Conservation (phyloP, 2,888 invertebrate species). For the Pilophorus perplexus region DNA sequence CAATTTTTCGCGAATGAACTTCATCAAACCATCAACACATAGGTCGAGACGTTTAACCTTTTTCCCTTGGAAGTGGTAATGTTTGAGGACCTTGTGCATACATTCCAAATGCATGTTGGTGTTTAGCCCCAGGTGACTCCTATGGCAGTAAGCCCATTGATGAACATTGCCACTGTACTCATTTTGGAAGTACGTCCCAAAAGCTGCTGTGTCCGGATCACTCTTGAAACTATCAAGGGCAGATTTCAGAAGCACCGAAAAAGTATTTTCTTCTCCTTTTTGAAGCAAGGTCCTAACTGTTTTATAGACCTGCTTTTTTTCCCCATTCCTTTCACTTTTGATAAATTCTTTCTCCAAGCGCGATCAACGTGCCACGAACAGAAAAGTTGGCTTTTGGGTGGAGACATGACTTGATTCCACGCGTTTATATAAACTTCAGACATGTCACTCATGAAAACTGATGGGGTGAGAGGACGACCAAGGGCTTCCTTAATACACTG, state of each 20-base stretch:
- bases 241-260: too few species aligned
- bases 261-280: too few species aligned
- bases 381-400: constrained; percentile 39
- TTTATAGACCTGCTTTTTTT: too few species aligned
- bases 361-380: constrained; percentile 49
- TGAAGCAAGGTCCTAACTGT: too few species aligned
- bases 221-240: neutral
- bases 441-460: constrained; percentile 49
- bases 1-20: constrained; percentile 2
- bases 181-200: constrained; percentile 42
- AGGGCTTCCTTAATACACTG: neutral
- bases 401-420: constrained; percentile 47
- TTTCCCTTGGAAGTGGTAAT: constrained; percentile 43
- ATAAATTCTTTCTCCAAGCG: constrained; percentile 46
- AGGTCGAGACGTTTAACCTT: constrained; percentile 45
- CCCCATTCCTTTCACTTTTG: constrained; percentile 37
- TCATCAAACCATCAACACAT: constrained; percentile 42
- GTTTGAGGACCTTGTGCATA: constrained; percentile 47
- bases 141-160: constrained; percentile 45
- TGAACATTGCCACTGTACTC: neutral
- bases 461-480: constrained; percentile 18
- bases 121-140: constrained; percentile 45
- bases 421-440: constrained; percentile 47
- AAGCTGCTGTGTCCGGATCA: constrained; percentile 43
- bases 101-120: constrained; percentile 48